Percentiles rank a stretch among this genome's conserved stretches.
These are phyloP conservation scores for Anastrepha ludens DNA, from an alignment of 1,140 invertebrate genomes.

Conservation along the genomic window DNA sequence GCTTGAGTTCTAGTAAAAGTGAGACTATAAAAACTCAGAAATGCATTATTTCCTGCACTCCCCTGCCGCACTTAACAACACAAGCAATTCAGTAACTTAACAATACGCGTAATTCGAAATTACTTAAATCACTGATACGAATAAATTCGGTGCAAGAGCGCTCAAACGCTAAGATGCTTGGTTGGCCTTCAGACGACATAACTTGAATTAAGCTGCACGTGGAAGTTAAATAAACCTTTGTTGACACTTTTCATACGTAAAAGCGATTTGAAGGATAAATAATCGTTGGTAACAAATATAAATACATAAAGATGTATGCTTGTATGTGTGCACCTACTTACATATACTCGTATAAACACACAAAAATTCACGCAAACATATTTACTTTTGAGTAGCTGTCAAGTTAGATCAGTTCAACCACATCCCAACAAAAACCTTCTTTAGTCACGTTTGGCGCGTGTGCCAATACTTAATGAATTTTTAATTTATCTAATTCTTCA, in stretches of 20 bases:
- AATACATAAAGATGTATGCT: too few relatives aligned
- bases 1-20: too few relatives aligned
- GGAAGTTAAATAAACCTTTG: background rate
- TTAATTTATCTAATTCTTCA: background rate
- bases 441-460: background rate
- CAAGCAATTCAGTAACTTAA: background rate
- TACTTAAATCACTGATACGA: background rate
- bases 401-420: too few relatives aligned
- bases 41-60: too few relatives aligned
- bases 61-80: background rate
- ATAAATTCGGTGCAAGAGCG: background rate
- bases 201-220: slow-evolving; percentile 15
- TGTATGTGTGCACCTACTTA: background rate
- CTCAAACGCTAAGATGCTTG: background rate
- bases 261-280: slow-evolving; percentile 19
- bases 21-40: too few relatives aligned
- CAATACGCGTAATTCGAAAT: background rate
- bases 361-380: background rate
- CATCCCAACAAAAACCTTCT: too few relatives aligned
- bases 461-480: slow-evolving; percentile 22
- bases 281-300: background rate
- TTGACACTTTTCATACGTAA: slow-evolving; percentile 15
- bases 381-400: too few relatives aligned
- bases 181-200: background rate
- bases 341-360: background rate